Conservation (phyloP, 1,140 invertebrate genomes). For the Drosophila varians region DNA sequence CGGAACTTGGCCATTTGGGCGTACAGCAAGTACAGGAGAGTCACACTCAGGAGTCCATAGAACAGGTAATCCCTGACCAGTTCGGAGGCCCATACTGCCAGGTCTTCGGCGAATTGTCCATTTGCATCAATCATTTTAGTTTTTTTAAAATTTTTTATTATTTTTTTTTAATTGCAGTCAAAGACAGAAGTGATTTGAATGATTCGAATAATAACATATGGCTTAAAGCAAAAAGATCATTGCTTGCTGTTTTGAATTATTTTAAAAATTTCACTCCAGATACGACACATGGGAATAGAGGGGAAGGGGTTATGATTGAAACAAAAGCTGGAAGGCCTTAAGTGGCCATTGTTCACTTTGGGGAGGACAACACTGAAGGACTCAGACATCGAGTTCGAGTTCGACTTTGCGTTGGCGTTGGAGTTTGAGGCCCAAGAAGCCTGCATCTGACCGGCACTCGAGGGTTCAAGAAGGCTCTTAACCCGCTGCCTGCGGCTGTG, state of each 20-base stretch:
- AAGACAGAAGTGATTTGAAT: background rate
- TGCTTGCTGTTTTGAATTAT: background rate
- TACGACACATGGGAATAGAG: background rate
- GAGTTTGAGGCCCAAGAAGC: background rate
- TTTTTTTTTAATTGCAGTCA: background rate
- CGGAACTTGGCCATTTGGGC: background rate
- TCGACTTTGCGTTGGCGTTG: background rate
- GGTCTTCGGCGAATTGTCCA: background rate
- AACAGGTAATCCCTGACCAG: background rate
- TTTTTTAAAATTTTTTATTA: background rate
- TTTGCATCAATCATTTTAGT: background rate
- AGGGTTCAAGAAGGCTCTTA: conserved; percentile 66
- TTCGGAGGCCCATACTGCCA: background rate
- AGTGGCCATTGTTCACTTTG: conserved; percentile 16
- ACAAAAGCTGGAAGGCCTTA: conserved; percentile 5
- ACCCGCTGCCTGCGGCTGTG: conserved; percentile 65
- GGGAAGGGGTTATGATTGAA: background rate
- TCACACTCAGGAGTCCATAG: background rate
- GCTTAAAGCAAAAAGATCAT: background rate
- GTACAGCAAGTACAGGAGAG: background rate
- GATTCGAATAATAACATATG: too few relatives aligned
- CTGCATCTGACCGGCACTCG: conserved; percentile 45
- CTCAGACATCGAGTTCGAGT: background rate
- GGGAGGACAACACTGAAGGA: background rate
- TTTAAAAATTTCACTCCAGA: background rate